phyloP scores from a whole-genome alignment of 2,888 invertebrate species.

The Eupithecia vulgata region DNA sequence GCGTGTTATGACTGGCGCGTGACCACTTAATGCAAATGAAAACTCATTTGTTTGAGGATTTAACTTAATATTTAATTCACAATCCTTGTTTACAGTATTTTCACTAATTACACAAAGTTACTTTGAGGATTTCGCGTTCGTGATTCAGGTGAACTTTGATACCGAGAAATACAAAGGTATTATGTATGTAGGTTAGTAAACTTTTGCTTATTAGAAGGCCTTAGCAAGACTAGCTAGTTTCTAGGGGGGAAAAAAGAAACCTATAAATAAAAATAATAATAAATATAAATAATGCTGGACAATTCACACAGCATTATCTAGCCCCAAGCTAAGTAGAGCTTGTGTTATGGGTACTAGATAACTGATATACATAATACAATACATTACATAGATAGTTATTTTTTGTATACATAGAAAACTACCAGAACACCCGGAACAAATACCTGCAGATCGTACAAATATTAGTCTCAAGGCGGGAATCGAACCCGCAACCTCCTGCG shows the following conservation, averaged over 20 bases:
- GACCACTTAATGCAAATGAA: constrained; percentile 7
- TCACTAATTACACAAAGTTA: constrained; percentile 9
- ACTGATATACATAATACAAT: no score
- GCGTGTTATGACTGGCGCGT: neutral
- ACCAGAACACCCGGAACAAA: no score
- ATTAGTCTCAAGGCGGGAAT: no score
- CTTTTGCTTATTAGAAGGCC: neutral
- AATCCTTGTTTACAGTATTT: neutral
- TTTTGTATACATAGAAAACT: no score
- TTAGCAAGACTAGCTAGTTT: neutral
- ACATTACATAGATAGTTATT: no score
- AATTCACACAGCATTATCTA: no score
- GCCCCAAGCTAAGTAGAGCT: no score
- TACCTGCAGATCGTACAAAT: no score
- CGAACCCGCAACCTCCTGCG: no score
- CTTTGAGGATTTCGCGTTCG: neutral
- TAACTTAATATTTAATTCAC: constrained; percentile 9
- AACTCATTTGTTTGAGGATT: neutral
- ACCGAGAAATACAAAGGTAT: neutral
- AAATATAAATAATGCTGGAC: no score
- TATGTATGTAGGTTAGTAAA: neutral
- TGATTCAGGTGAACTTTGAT: neutral
- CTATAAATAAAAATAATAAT: no score
- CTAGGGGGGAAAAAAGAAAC: neutral
- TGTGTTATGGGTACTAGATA: no score